Percentiles rank a stretch among this genome's conserved stretches.
Conservation (phyloP, 1,140 invertebrate genomes). For the Drosophila saltans region DNA sequence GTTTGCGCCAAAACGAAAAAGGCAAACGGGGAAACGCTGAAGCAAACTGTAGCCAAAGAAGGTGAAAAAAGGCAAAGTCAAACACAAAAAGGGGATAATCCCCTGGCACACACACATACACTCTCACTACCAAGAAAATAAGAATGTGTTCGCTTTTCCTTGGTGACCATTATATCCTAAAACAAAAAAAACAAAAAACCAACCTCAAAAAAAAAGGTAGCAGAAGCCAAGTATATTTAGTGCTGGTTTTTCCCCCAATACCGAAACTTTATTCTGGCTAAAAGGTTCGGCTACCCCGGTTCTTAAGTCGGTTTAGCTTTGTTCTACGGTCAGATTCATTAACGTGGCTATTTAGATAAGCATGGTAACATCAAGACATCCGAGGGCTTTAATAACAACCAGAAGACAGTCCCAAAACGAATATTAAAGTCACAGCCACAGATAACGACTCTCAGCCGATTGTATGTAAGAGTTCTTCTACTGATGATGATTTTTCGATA, state of each 20-base stretch:
- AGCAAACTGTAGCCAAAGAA: slow-evolving; percentile 54
- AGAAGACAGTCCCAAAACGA: slow-evolving; percentile 38
- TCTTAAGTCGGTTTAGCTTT: slow-evolving; percentile 66
- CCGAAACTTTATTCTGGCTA: slow-evolving; percentile 42
- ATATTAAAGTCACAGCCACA: slow-evolving; percentile 55
- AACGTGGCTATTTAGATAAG: slow-evolving; percentile 81
- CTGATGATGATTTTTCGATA: slow-evolving; percentile 74
- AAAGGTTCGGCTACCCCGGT: slow-evolving; percentile 58
- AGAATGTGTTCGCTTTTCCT: slow-evolving; percentile 61
- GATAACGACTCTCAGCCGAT: slow-evolving; percentile 34
- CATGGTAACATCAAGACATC: slow-evolving; percentile 41
- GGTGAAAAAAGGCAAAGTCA: slow-evolving; percentile 69
- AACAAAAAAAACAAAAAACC: slow-evolving; percentile 25
- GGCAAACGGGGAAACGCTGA: slow-evolving; percentile 36
- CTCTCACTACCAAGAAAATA: slow-evolving; percentile 44
- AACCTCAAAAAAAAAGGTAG: slow-evolving; percentile 48
- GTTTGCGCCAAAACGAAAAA: slow-evolving; percentile 61
- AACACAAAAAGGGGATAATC: slow-evolving; percentile 77
- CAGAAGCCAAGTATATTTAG: slow-evolving; percentile 71
- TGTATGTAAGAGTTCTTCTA: slow-evolving; percentile 19
- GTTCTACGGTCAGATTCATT: slow-evolving; percentile 78
- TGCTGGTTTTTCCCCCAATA: slow-evolving; percentile 23
- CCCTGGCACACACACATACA: slow-evolving; percentile 46
- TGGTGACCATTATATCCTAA: slow-evolving; percentile 59
- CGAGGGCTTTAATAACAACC: slow-evolving; percentile 9